Conservation (phyloP, 2,888 invertebrate species). For the Temnothorax rugatulus region DNA sequence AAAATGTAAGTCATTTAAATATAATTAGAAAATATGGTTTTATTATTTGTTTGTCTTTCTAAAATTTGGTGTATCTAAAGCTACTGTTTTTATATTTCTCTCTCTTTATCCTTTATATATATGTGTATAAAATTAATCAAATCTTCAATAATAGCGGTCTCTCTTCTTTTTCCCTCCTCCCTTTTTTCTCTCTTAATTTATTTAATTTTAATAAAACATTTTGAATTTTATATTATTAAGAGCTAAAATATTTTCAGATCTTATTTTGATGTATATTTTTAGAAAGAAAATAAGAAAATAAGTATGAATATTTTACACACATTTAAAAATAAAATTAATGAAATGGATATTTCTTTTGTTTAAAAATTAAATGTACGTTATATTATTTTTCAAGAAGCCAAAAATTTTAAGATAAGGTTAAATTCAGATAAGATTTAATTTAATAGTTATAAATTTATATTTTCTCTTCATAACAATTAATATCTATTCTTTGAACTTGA, state of each 20-base stretch:
- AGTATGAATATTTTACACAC: not conserved
- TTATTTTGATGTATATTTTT: not conserved
- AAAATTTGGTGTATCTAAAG: not conserved
- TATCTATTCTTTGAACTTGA: not conserved
- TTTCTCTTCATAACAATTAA: not conserved
- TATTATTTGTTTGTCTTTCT: not conserved
- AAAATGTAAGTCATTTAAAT: not conserved
- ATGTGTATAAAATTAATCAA: not conserved
- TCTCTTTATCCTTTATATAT: not conserved
- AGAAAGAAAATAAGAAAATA: not conserved
- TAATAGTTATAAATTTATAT: not conserved
- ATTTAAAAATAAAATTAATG: not conserved
- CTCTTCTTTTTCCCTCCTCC: not conserved
- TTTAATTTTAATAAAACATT: not conserved
- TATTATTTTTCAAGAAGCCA: not conserved
- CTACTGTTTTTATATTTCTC: not conserved
- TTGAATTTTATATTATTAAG: not conserved
- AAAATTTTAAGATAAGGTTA: not conserved
- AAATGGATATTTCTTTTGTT: conserved; percentile 13
- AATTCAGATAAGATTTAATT: not conserved
- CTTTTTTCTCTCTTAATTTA: not conserved
- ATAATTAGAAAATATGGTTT: not conserved
- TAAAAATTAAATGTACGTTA: not conserved
- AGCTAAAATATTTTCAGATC: not conserved
- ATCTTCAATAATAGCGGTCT: not conserved